Evolutionary conservation across 2,797 vertebrate species (phyloP).

Genomic region (Pseudochromis fuscus): DNA sequence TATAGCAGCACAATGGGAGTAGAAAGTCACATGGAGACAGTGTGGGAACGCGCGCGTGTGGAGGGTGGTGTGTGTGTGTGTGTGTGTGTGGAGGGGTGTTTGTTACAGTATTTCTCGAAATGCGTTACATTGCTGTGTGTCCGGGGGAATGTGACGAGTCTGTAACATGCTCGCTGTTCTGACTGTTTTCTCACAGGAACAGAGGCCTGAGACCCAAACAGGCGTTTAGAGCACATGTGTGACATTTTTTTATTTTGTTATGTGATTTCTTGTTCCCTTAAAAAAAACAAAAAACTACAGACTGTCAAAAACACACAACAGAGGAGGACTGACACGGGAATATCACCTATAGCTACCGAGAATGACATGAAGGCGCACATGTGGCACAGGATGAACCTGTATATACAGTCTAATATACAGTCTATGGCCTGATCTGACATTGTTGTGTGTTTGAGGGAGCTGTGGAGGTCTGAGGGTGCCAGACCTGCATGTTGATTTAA

Average conservation of each 20-base stretch:
- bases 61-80: background rate
- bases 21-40: background rate
- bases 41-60: background rate
- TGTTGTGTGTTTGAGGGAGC: too few relatives aligned
- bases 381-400: too few relatives aligned
- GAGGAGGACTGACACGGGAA: too few relatives aligned
- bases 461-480: background rate
- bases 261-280: slow-evolving; percentile 3
- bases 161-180: slow-evolving; percentile 62
- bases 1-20: background rate
- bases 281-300: background rate
- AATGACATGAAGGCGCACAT: too few relatives aligned
- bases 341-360: too few relatives aligned
- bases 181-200: slow-evolving; percentile 84
- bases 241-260: slow-evolving; percentile 48
- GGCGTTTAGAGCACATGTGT: slow-evolving; percentile 64
- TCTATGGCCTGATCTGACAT: too few relatives aligned
- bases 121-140: slow-evolving; percentile 72
- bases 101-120: slow-evolving; percentile 71
- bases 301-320: background rate
- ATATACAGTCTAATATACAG: too few relatives aligned
- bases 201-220: slow-evolving; percentile 56
- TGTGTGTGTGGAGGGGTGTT: background rate
- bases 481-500: slow-evolving; percentile 50
- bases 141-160: slow-evolving; percentile 78